Conservation (phyloP, 2,113 vertebrate genomes). For the Clarias batrachus region DNA sequence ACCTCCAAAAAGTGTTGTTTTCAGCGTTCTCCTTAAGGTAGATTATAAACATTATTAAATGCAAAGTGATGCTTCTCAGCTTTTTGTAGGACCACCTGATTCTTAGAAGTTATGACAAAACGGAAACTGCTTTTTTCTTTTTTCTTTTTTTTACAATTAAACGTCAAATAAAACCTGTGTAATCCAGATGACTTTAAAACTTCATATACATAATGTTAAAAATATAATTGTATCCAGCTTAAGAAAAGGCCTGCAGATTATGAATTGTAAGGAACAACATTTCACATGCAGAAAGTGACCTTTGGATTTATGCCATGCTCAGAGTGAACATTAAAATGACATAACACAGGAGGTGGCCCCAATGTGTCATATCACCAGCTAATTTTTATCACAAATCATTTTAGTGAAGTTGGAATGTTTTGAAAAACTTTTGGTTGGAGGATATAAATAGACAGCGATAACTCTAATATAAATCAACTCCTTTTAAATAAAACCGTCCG, state of each 20-base stretch:
- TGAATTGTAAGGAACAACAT: neutral
- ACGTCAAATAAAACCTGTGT: neutral
- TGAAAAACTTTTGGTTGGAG: neutral
- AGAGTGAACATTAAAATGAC: conserved; percentile 45
- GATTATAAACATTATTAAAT: neutral
- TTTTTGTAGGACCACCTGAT: neutral
- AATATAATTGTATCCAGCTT: neutral
- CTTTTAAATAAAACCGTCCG: neutral
- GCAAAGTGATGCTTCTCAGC: neutral
- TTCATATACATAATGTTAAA: neutral
- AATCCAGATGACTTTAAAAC: neutral
- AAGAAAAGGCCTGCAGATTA: neutral
- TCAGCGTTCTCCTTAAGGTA: neutral
- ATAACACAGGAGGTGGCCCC: conserved; percentile 42
- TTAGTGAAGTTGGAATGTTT: conserved; percentile 27
- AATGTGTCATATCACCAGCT: neutral
- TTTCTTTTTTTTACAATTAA: neutral
- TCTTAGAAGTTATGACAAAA: neutral
- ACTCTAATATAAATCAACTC: neutral
- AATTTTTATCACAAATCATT: conserved; percentile 44
- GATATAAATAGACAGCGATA: conserved; percentile 21
- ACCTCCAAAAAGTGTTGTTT: neutral
- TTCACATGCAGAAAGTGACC: conserved; percentile 32
- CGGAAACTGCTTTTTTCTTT: neutral
- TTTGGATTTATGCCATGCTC: conserved; percentile 43